Conservation (phyloP, 2,113 vertebrate species). For the Sterrhoptilus dennistouni region DNA sequence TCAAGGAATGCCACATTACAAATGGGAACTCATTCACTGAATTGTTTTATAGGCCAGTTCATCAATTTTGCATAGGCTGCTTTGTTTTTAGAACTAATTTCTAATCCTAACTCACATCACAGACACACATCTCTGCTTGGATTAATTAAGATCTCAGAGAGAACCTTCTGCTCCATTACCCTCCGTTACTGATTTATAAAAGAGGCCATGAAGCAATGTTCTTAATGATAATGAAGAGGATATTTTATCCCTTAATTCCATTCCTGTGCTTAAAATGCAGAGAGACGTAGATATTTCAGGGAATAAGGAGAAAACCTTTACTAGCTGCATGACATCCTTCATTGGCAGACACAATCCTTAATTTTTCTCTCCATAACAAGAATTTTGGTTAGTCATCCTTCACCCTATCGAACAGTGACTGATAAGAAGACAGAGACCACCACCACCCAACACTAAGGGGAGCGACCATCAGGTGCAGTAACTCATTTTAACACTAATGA, state of each 20-base stretch:
- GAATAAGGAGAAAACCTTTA: background rate
- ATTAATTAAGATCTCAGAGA: slow-evolving; percentile 39
- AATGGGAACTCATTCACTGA: background rate
- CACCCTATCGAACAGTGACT: background rate
- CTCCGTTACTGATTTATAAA: slow-evolving; percentile 28
- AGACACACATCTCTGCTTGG: slow-evolving; percentile 14
- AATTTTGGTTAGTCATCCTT: background rate
- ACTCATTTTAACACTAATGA: background rate
- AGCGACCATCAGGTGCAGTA: background rate
- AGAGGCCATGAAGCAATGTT: slow-evolving; percentile 2
- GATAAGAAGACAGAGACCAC: background rate
- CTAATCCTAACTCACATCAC: slow-evolving; percentile 30
- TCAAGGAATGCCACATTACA: slow-evolving; percentile 14
- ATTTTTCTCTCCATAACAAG: background rate
- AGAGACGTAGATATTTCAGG: background rate
- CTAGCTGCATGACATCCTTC: background rate
- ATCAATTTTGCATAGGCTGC: slow-evolving; percentile 21
- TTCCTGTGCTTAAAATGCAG: background rate
- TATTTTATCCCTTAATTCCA: background rate
- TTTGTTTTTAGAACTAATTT: slow-evolving; percentile 30
- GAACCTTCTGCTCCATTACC: slow-evolving; percentile 44
- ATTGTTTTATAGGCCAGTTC: background rate
- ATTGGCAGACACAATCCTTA: background rate
- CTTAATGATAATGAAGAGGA: slow-evolving; percentile 1
- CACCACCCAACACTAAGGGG: background rate